Evolutionary conservation across 2,797 vertebrate species (phyloP).

Genomic region (Darevskia nairensis): DNA sequence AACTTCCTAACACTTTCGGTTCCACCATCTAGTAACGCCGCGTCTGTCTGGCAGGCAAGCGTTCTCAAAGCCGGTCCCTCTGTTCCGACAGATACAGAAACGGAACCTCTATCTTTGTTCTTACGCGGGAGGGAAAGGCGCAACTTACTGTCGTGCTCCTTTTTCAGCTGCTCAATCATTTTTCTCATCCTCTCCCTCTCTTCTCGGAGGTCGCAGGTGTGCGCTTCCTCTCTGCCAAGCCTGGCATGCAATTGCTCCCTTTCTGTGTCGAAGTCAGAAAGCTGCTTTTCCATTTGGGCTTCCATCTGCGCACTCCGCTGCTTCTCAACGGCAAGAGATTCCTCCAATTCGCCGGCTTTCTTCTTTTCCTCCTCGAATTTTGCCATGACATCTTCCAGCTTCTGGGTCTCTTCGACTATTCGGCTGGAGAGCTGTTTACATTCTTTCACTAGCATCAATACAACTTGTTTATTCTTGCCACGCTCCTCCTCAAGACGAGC

Average conservation of each 20-base stretch:
- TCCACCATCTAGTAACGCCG: constrained; percentile 72
- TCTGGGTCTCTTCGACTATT: constrained; percentile 93
- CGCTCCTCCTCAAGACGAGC: constrained; percentile 94
- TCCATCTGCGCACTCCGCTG: constrained; percentile 91
- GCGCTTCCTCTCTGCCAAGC: constrained; percentile 89
- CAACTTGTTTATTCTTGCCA: constrained; percentile 95
- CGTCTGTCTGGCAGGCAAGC: constrained; percentile 90
- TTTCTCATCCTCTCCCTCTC: constrained; percentile 90
- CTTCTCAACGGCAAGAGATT: constrained; percentile 87
- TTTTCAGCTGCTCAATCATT: constrained; percentile 92
- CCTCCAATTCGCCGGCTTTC: constrained; percentile 83
- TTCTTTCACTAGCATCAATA: constrained; percentile 95
- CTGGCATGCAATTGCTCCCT: constrained; percentile 92
- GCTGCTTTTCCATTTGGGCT: constrained; percentile 96
- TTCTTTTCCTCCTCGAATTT: constrained; percentile 90
- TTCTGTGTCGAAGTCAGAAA: constrained; percentile 95
- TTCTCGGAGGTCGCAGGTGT: constrained; percentile 82
- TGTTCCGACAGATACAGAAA: constrained; percentile 87
- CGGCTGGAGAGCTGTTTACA: constrained; percentile 94
- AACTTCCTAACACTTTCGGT: constrained; percentile 84
- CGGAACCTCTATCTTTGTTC: constrained; percentile 79
- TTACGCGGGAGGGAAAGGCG: constrained; percentile 73
- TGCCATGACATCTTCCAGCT: constrained; percentile 88
- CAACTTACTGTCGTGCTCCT: constrained; percentile 81
- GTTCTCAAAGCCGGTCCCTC: constrained; percentile 82